Conservation (phyloP, 2,888 invertebrate genomes). For the Pyrgus malvae region DNA sequence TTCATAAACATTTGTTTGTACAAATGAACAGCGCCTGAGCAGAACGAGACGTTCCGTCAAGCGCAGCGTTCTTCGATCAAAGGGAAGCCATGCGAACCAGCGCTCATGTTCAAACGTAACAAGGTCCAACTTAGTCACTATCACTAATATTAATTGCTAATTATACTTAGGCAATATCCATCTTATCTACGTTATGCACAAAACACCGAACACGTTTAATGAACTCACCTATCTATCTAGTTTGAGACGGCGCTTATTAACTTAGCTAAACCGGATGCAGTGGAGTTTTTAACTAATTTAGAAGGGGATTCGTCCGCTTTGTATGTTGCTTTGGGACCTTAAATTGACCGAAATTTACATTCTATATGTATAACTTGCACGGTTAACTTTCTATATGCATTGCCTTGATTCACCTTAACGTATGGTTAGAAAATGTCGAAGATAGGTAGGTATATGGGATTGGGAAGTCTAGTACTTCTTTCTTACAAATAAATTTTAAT, state of each 20-base stretch:
- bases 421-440: no score
- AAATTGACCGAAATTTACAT: no score
- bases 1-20: no score
- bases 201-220: neutral
- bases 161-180: neutral
- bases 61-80: neutral
- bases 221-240: neutral
- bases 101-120: neutral
- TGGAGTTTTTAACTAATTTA: neutral
- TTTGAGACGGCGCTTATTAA: neutral
- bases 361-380: no score
- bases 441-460: no score
- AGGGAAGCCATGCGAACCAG: slow-evolving; percentile 1
- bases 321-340: no score
- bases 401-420: no score
- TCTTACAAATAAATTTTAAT: no score
- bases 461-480: no score
- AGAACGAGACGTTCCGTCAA: neutral
- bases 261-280: neutral
- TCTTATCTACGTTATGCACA: neutral
- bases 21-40: no score
- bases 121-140: neutral
- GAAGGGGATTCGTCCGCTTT: no score
- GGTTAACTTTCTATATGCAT: no score
- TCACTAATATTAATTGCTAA: slow-evolving; percentile 1